Evolutionary conservation across 2,113 vertebrate genomes (phyloP).

Genomic region (Varanus salvator): DNA sequence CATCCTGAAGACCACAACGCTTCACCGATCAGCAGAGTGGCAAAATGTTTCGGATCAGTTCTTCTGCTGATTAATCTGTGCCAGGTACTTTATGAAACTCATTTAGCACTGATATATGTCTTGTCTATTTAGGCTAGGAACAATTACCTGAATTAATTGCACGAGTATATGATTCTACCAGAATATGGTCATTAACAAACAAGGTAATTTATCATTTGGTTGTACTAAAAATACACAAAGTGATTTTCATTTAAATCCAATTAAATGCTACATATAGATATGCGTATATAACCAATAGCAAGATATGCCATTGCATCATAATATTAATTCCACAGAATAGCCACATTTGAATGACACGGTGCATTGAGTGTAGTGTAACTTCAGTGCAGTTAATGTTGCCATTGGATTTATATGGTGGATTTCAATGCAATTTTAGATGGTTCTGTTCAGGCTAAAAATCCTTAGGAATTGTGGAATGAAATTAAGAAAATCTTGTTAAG

Average conservation of each 20-base stretch:
- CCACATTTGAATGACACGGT: neutral
- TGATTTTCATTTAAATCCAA: neutral
- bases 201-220: conserved; percentile 22
- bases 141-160: conserved; percentile 43
- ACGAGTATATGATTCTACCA: conserved; percentile 14
- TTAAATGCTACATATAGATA: neutral
- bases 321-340: neutral
- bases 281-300: neutral
- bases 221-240: neutral
- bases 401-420: neutral
- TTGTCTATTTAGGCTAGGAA: conserved; percentile 48
- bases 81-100: conserved; percentile 29
- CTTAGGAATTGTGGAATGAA: neutral
- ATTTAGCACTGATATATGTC: conserved; percentile 22
- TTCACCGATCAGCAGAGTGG: neutral
- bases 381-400: neutral
- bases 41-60: conserved; percentile 53
- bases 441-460: too few relatives aligned
- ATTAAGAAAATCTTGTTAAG: neutral
- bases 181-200: conserved; percentile 18
- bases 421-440: neutral
- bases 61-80: conserved; percentile 57
- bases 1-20: conserved; percentile 36
- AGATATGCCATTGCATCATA: neutral
- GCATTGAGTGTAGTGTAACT: neutral